These are phyloP conservation scores for Halocaridina rubra DNA, from an alignment of 2,888 invertebrate genomes.

Conservation along the genomic window DNA sequence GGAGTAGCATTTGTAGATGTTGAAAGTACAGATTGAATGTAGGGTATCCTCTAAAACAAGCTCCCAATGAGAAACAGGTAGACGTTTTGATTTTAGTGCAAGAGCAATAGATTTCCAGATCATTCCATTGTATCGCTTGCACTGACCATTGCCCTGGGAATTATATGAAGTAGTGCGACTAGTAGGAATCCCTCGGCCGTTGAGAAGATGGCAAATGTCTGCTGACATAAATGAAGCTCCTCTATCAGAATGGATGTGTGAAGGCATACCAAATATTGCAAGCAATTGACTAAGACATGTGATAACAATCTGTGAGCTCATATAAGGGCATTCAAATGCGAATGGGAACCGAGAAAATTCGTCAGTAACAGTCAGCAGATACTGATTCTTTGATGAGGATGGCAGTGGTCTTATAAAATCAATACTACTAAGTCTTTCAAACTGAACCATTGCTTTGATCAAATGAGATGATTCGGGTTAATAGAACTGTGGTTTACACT, in stretches of 20 bases:
- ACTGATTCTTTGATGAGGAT: neutral
- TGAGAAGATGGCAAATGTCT: neutral
- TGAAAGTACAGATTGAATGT: too few relatives aligned
- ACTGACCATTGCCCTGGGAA: slow-evolving; percentile 12
- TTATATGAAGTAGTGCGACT: neutral
- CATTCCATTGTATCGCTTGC: neutral
- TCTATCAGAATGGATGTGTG: neutral
- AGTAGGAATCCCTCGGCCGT: neutral
- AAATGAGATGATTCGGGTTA: neutral
- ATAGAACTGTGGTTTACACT: neutral
- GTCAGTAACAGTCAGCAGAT: neutral
- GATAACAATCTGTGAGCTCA: neutral
- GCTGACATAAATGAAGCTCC: neutral
- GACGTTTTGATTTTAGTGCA: neutral
- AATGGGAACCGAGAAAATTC: neutral
- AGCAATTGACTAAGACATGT: neutral
- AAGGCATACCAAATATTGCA: neutral
- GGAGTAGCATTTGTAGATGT: too few relatives aligned
- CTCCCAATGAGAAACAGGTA: neutral
- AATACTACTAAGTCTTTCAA: neutral
- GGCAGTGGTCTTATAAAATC: slow-evolving; percentile 14
- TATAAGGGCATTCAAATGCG: neutral
- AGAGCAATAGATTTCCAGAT: slow-evolving; percentile 1
- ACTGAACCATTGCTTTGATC: neutral
- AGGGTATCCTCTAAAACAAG: neutral